Percentiles rank a stretch among this genome's conserved stretches.
Evolutionary conservation across 92 coral and sea anemone genomes (phyloP).

Genomic region (Hydrozoanthus gracilis): DNA sequence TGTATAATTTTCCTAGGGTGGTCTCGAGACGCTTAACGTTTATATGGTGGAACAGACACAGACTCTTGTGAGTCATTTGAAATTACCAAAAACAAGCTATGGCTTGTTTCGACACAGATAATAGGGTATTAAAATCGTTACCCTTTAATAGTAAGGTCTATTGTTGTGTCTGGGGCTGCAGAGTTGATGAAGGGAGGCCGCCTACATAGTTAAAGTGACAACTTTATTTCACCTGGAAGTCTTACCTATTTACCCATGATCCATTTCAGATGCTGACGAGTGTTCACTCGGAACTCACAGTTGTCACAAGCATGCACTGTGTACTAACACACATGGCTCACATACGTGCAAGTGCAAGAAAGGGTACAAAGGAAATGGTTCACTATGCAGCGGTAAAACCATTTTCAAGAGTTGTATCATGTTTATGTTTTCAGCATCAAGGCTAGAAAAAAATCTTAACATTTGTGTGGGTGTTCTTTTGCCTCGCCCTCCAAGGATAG

Average conservation of each 20-base stretch:
- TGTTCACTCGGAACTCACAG: conserved; percentile 37
- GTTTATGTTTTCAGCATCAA: not conserved
- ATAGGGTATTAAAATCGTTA: no score
- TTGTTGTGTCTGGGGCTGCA: no score
- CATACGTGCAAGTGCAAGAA: conserved; percentile 46
- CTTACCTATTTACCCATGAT: no score
- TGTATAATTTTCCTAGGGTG: not conserved
- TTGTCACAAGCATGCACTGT: conserved; percentile 46
- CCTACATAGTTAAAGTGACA: not conserved
- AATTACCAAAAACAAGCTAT: no score
- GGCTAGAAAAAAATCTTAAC: not conserved
- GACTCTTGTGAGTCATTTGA: no score
- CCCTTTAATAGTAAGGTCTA: no score
- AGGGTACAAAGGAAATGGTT: conserved; percentile 52
- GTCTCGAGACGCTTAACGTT: not conserved
- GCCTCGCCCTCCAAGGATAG: no score
- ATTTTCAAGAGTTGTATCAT: not conserved
- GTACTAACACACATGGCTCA: conserved; percentile 48
- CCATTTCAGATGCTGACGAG: conserved; percentile 53
- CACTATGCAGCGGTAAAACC: not conserved
- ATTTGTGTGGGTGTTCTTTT: no score
- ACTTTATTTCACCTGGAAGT: not conserved
- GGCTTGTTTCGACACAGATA: no score
- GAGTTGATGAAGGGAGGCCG: not conserved
- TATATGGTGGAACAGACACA: no score